Conservation (phyloP, 2,888 invertebrate genomes). For the Erebia aethiops region DNA sequence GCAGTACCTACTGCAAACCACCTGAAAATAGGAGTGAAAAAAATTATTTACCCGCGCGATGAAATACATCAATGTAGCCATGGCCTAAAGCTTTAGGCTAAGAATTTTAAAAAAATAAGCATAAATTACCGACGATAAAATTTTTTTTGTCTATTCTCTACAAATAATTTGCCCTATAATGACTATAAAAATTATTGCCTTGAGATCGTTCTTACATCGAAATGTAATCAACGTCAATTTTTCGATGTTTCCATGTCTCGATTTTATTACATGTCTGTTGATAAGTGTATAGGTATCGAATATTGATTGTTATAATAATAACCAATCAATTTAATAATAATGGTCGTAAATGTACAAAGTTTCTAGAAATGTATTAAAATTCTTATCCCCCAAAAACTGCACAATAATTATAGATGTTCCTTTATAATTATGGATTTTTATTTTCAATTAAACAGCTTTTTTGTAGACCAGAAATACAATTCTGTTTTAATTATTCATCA, state of each 20-base stretch:
- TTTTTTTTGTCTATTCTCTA: constrained; percentile 9
- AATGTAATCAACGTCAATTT: constrained; percentile 31
- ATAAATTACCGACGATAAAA: neutral
- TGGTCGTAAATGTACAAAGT: neutral
- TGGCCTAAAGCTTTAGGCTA: neutral
- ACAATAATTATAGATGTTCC: neutral
- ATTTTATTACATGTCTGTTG: constrained; percentile 4
- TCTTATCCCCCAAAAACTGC: neutral
- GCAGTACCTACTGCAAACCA: neutral
- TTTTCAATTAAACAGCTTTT: neutral
- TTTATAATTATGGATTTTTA: neutral
- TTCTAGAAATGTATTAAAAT: neutral
- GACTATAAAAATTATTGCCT: constrained; percentile 30
- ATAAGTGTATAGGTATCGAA: constrained; percentile 3
- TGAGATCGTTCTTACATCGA: constrained; percentile 36
- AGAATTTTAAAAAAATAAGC: neutral
- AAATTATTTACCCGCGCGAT: neutral
- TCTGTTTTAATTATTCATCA: neutral
- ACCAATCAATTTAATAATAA: no score
- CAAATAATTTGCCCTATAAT: constrained; percentile 2
- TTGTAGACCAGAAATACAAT: neutral
- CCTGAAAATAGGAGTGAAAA: neutral
- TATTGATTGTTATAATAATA: neutral
- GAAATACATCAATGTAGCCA: constrained; percentile 3
- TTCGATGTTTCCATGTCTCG: constrained; percentile 22